Base-by-base conservation (phyloP, 2,888 invertebrate genomes). In the Balanococcus diminutus region DNA sequence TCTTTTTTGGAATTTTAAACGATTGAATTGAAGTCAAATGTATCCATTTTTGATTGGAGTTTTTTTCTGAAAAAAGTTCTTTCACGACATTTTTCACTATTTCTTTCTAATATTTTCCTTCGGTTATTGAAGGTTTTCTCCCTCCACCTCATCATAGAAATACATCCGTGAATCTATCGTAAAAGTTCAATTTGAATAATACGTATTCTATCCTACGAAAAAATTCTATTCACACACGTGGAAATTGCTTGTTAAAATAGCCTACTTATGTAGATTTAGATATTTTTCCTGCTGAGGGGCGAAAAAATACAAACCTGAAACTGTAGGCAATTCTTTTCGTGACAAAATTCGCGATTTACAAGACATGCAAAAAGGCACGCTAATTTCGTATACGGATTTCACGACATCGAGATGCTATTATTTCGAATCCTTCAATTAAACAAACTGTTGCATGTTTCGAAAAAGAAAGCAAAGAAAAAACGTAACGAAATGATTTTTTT, bases 391-490 rank as follows among this genome's bases (percentile, higher is more conserved):
- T 19, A 31, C 31, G 31, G 1, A 28, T 79, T 79, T 79, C 36
- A 79, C 19, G 75, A 19, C 8, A 79, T 19, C 11, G 5, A 4
- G n/a, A 32, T 36, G 36, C 36, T 36, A 79, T 79, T 79, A 79
- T 79, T 36, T 36, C 67, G 56, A 79, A 79, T 79, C 75, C 75
- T 79, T 79, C 75, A 79, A 79, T 79, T 79, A 79, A 31, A 11
- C 36, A 19, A 36, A 79, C 75, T 79, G 36, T 79, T 36, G 75
- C 75, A 79, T 79, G 75, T 79, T 11, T 56, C 8, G 46, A n/a
- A 42, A 4, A 42, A 22, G n/a, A 79, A 36, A 28, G 28, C 28
- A 28, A 19, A 56, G 11, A 67, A 67, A 67, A 67, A 67, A 67
- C n/a, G 28, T 28, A 67, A 28, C 28, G 28, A 67, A 67, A 67